Base-by-base conservation (phyloP, 2,797 vertebrate species). In the Phyllotis vaccarum region DNA sequence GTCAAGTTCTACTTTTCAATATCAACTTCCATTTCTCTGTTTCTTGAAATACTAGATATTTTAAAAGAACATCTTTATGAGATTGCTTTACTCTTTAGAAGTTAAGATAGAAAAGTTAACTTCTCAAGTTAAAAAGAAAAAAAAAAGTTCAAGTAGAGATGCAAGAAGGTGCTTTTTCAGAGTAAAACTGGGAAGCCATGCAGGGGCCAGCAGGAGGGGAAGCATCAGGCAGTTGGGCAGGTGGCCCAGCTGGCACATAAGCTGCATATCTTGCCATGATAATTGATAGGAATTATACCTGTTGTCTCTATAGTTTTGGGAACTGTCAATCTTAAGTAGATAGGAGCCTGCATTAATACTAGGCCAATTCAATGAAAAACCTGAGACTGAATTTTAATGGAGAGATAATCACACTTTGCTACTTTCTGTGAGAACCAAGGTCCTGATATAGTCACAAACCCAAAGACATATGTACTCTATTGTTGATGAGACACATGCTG, bases 221-320 rank as follows among this genome's bases (percentile, higher is more conserved):
- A 52, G 40, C 60, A 16, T 62, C 88, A 89, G 93, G 62, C 52
- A 58, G 34, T 54, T 9, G 22, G 29, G 86, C 94, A 95, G 97
- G 90, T 96, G 90, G 90, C 95, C 94, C 27, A 13, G 78, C n/a
- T 58, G 6, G 82, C 88, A 95, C 78, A 83, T 81, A 56, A 89
- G 24, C 90, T 11, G 58, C 2, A 1, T 0, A 1, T 14, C 64
- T 70, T 74, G 64, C 92, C 34, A 37, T 0, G 66, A 70, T 90
- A 93, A 97, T 75, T 96, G 91, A 64, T 54, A 70, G 96, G 93
- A 93, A 83, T 91, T 54, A 93, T 46, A 97, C 95, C 87, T 95
- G 95, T 94, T 92, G 89, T 97, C 95, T 62, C 86, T 79, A 83
- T 56, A 79, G 62, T 93, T 91, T 86, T 7, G 16, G 79, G 43